Percentiles rank a stretch among this genome's conserved stretches.
phyloP scores from a whole-genome alignment of 1,140 invertebrate genomes.

The Camponotus pennsylvanicus region DNA sequence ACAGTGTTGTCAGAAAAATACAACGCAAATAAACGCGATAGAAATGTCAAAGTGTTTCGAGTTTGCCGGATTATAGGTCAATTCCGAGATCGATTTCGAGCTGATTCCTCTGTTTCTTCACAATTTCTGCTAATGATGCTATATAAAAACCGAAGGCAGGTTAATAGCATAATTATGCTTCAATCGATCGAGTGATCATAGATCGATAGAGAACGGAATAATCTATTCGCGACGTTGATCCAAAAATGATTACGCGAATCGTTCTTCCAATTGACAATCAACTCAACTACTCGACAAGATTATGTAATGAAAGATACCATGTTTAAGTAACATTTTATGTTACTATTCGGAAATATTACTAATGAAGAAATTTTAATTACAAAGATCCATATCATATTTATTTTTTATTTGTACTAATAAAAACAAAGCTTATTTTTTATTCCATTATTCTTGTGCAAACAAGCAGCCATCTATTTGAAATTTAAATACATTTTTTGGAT shows the following conservation, averaged over 20 bases:
- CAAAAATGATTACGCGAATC: conserved; percentile 25
- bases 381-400: background rate
- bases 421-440: background rate
- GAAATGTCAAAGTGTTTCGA: background rate
- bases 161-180: conserved; percentile 42
- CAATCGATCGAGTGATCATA: background rate
- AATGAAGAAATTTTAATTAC: background rate
- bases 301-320: conserved; percentile 42
- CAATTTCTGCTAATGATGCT: background rate
- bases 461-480: background rate
- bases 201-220: conserved; percentile 21
- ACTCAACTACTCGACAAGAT: background rate
- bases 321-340: conserved; percentile 5
- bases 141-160: background rate
- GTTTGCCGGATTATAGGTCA: conserved; percentile 7
- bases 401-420: background rate
- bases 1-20: background rate
- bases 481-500: background rate
- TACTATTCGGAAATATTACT: background rate
- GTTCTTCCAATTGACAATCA: conserved; percentile 44
- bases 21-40: background rate
- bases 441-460: background rate
- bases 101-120: background rate
- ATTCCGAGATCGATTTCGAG: background rate
- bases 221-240: conserved; percentile 35